Evolutionary conservation across 37 sponge, comb jelly and placozoan genomes (phyloP).

Genomic region (Diacarnus erythraeanus): DNA sequence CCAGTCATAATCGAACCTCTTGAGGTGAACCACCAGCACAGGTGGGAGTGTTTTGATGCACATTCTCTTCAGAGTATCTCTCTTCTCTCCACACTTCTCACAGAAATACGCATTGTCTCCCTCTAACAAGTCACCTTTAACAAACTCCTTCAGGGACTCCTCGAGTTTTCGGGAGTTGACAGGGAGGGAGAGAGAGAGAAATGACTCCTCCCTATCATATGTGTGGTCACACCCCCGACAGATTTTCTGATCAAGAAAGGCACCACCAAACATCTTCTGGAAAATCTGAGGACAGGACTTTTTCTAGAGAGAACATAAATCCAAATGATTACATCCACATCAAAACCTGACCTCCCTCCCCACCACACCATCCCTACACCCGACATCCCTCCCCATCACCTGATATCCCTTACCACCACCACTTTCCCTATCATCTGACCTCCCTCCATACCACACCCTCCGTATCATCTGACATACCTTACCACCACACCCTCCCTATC

Average conservation of each 20-base stretch:
- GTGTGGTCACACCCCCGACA: conserved; percentile 91
- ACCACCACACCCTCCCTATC: no score
- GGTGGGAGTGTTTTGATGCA: conserved; percentile 91
- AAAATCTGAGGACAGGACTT: conserved; percentile 59
- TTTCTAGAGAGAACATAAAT: conserved; percentile 37
- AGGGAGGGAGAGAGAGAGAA: conserved; percentile 73
- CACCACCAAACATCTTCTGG: conserved; percentile 80
- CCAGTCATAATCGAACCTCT: conserved; percentile 96
- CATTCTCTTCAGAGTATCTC: conserved; percentile 90
- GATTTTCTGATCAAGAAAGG: conserved; percentile 90
- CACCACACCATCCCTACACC: no score
- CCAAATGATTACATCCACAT: background rate
- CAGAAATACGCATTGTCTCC: conserved; percentile 97
- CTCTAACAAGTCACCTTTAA: conserved; percentile 93
- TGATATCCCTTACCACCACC: no score
- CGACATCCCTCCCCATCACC: no score
- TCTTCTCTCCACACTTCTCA: conserved; percentile 92
- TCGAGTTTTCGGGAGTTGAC: conserved; percentile 67
- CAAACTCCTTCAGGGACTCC: conserved; percentile 90
- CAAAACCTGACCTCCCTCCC: no score
- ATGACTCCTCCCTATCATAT: conserved; percentile 86
- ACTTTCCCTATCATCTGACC: no score
- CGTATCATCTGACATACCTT: no score
- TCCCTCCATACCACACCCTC: no score
- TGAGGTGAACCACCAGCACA: conserved; percentile 89